Evolutionary conservation across 2,797 vertebrate species (phyloP), one percentile per base, ranked within the genome.

Genomic region (Xerus rutilus): DNA sequence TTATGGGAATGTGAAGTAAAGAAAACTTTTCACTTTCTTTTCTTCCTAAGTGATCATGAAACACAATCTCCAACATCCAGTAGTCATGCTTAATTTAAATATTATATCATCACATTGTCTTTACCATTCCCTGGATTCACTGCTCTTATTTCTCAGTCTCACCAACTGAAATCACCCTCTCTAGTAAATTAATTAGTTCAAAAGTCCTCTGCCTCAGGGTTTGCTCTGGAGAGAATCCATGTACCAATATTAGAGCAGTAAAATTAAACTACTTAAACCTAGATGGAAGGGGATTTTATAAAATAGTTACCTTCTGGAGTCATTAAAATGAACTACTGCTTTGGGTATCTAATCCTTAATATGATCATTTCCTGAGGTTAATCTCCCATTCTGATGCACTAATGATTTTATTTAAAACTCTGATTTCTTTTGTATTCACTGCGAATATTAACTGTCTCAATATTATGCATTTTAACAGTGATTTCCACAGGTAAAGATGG

Each of bases 401-500:
- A 93, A 54, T 91, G 52, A 11, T 92, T 30, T 89, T 78, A 13
- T 93, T 59, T 54, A 96, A 94, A 87, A 25, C 14, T 70, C 89
- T 7, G 54, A 20, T 76, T 93, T 97, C 20, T 47, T 76, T 54
- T 49, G 32, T 70, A 62, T 64, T 91, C 35, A 9, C 15, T n/a
- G 25, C 78, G 72, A 97, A 86, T 59, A 81, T 23, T 25, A 97
- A 14, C 1, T 78, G 54, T 70, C 3, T 79, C n/a, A 90, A 0
- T 86, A 84, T 12, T 73, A n/a, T 32, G 39, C 54, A 20, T 30
- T 39, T 86, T 28, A 96, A 9, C 9, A 87, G 52, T 49, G 18
- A 96, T 81, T 93, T 97, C 5, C 54, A 28, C 8, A 78, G 76
- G 52, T 30, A 4, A 69, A 7, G 5, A 17, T 17, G 0, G 0